Conservation (phyloP, 1,140 invertebrate genomes). For the Anastrepha ludens region DNA sequence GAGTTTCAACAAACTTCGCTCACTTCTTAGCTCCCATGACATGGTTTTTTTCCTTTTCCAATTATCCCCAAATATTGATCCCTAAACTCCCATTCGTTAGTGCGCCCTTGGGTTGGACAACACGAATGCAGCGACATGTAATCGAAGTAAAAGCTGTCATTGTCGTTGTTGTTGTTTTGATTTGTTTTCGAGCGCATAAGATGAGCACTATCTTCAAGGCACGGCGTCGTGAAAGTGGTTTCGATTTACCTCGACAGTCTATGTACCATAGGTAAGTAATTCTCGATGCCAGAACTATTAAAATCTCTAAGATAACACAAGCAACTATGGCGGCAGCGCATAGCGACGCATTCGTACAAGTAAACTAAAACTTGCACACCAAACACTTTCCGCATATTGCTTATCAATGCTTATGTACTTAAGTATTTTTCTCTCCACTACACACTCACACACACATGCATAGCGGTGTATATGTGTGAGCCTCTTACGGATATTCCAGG, state of each 20-base stretch:
- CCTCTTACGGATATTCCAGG: conserved; percentile 3
- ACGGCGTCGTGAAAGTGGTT: not conserved
- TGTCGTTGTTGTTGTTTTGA: not conserved
- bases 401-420: not conserved
- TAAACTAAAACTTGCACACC: not conserved
- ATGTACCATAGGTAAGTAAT: not conserved
- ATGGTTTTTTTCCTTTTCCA: no score
- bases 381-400: not conserved
- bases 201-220: not conserved
- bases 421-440: no score
- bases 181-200: not conserved
- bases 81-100: no score
- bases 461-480: not conserved
- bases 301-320: conserved; percentile 3
- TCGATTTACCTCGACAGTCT: not conserved
- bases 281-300: not conserved
- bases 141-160: not conserved
- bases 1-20: no score
- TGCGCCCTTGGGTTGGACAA: no score
- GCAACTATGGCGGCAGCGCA: not conserved
- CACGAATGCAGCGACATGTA: no score
- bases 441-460: not conserved
- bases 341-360: not conserved
- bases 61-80: no score
- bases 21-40: no score